Evolutionary conservation across 2,888 invertebrate genomes (phyloP), one percentile per base, ranked within the genome.

Genomic region (Ypsolopha sequella): DNA sequence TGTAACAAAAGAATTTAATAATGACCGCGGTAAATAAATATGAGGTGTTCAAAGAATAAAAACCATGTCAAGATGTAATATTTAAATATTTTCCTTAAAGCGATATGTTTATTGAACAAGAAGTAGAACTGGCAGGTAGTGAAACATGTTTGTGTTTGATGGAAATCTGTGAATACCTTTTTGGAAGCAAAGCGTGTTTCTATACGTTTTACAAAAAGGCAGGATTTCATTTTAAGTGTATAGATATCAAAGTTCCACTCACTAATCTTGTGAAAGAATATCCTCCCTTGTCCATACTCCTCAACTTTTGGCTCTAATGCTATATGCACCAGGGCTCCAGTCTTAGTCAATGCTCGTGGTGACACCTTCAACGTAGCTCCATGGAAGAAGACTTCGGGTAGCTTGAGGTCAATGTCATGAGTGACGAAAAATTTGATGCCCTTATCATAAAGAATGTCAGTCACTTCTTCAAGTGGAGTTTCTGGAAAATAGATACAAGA

Each of bases 401-500:
- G 66, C 44, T 89, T 84, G 41, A 95, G 58, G 61, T 92, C 91
- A 68, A 95, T 81, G 65, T 95, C 92, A 60, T 95, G 93, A 0
- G 93, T 93, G 73, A 92, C 91, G 33, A 95, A 77, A 64, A 95
- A 95, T 62, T 91, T 91, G 0, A 91, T 76, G 7, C 91, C 90
- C 67, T 92, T 92, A 45, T 89, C 90, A 62, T 92, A 91, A 0
- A 95, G 71, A 0, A 92, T 89, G 57, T 90, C 89, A 0, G 93
- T 91, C 11, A 95, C 89, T 77, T 93, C 93, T 78, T 93, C 92
- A 51, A 94, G 72, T n/a, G 92, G 92, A 14, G 90, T 87, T 70
- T 88, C 90, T 81, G 77, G 1, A 71, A 49, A 24, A 24, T n/a
- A 24, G 2, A 24, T 24, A 24, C 24, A 24, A 24, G 24, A 4